Conservation (phyloP, 2,888 invertebrate genomes). For the Epirrita christyi region DNA sequence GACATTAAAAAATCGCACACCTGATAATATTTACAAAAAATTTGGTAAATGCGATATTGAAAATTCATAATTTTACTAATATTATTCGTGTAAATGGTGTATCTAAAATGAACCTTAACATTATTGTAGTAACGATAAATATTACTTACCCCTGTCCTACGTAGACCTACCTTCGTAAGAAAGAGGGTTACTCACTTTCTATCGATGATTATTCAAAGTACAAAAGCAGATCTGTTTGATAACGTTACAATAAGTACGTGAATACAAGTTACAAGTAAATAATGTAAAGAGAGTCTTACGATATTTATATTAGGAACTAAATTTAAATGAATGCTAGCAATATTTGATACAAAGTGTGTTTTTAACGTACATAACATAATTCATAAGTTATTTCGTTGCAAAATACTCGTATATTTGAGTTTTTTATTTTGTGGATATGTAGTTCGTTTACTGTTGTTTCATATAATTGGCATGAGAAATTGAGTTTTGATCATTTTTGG, state of each 20-base stretch:
- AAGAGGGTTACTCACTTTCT: no score
- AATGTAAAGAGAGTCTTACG: conserved; percentile 14
- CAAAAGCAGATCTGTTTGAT: conserved; percentile 13
- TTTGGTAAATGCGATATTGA: conserved; percentile 17
- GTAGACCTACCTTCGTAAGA: no score
- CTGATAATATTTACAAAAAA: conserved; percentile 13
- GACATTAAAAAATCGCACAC: no score
- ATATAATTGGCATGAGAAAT: no score
- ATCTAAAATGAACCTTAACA: not conserved
- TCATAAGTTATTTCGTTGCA: conserved; percentile 24
- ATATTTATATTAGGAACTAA: conserved; percentile 14
- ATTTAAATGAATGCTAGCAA: conserved; percentile 11
- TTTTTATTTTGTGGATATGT: not conserved
- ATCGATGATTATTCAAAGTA: conserved; percentile 2
- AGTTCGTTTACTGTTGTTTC: no score
- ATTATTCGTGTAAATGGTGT: conserved; percentile 2
- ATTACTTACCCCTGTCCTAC: no score
- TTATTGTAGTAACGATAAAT: no score
- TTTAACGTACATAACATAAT: not conserved
- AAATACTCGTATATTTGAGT: conserved; percentile 10
- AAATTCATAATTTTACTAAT: conserved; percentile 17
- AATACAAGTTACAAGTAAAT: conserved; percentile 1
- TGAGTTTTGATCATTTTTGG: no score
- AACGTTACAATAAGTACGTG: conserved; percentile 8
- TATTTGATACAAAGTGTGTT: not conserved